Evolutionary conservation across 2,888 invertebrate species (phyloP), one percentile per base, ranked within the genome.

Genomic region (Mayetiola destructor): DNA sequence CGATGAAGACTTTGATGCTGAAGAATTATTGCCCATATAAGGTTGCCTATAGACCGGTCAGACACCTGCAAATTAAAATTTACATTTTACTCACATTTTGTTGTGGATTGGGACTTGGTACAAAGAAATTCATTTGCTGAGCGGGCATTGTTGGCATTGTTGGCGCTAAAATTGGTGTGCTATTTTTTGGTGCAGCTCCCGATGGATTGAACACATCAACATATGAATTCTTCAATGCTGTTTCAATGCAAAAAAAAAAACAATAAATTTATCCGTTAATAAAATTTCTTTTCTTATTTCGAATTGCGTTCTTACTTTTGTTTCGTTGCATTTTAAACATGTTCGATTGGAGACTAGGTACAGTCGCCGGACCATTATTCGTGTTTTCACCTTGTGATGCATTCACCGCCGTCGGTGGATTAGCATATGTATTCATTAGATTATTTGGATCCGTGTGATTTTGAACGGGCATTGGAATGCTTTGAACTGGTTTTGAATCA

Each of bases 191-290:
- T 27, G 69, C 66, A 39, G 71, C 70, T 57, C 82, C 82, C 61
- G 77, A 73, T 40, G 85, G 85, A 76, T 88, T 88, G 73, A 91
- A 83, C 59, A 93, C 88, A 74, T 93, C 91, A 64, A 93, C 88
- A 73, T 93, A 94, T 59, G 87, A 84, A 66, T 85, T 85, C 72
- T 87, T 84, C 66, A 87, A 77, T 66, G 85, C 88, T 89, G 70
- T 2, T n/a, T 18, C 35, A 32, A 23, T 30, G 12, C 37, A 35
- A 39, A 32, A 27, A 59, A 20, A 42, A 48, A 57, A 35, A 42
- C 39, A 58, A 59, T 39, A 16, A 42, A 30, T 18, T 18, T 35
- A 27, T 58, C 29, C 42, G 39, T 35, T 56, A 76, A 83, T 81
- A 9, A 32, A 12, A 32, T 32, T 32, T 12, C 8, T 32, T 32